phyloP scores from a whole-genome alignment of 2,797 vertebrate genomes.

The Enteromius paludinosus region DNA sequence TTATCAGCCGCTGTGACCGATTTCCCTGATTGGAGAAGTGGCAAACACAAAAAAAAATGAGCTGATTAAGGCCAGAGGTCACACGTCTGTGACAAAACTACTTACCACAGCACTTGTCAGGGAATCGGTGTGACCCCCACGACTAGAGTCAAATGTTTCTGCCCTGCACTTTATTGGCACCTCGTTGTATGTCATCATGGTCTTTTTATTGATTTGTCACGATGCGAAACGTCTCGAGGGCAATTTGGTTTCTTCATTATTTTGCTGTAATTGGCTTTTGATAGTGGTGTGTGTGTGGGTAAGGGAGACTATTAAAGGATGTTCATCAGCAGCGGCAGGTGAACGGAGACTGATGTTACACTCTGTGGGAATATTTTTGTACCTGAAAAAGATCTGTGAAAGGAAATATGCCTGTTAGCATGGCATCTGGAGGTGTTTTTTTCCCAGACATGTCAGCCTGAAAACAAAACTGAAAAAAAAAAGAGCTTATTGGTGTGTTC shows the following conservation, averaged over 20 bases:
- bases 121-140: constrained; percentile 45
- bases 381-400: constrained; percentile 20
- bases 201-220: constrained; percentile 69
- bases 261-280: constrained; percentile 71
- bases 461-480: constrained; percentile 33
- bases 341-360: constrained; percentile 5
- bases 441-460: constrained; percentile 50
- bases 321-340: neutral
- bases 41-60: constrained; percentile 50
- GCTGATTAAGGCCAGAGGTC: constrained; percentile 80
- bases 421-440: constrained; percentile 30
- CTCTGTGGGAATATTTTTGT: constrained; percentile 13
- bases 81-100: constrained; percentile 68
- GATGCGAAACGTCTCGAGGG: constrained; percentile 65
- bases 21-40: constrained; percentile 59
- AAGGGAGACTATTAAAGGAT: neutral
- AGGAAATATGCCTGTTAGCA: constrained; percentile 23
- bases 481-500: constrained; percentile 53
- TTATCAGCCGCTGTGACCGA: constrained; percentile 66
- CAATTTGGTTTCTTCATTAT: constrained; percentile 75
- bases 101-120: constrained; percentile 56
- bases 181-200: constrained; percentile 60
- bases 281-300: constrained; percentile 57
- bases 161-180: constrained; percentile 56
- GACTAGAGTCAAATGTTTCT: constrained; percentile 26